Conservation (phyloP, 1,140 invertebrate genomes). For the Melipona quadrifasciata region DNA sequence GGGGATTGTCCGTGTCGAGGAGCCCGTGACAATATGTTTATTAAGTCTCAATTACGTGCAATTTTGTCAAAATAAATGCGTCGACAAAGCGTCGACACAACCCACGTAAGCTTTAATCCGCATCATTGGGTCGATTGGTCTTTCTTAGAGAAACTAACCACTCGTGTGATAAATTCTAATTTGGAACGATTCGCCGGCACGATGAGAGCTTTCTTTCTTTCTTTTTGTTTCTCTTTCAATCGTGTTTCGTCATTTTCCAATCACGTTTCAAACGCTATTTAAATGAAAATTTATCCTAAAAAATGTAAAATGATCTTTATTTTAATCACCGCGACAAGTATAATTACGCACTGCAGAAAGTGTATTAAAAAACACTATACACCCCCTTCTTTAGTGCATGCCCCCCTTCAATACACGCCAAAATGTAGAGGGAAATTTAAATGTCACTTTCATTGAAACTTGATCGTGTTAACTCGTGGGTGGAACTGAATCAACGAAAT, state of each 20-base stretch:
- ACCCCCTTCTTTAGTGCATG: too few relatives aligned
- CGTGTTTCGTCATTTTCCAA: too few relatives aligned
- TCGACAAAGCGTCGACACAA: constrained; percentile 20
- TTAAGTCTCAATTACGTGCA: constrained; percentile 34
- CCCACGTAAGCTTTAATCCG: constrained; percentile 36
- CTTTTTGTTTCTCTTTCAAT: background rate
- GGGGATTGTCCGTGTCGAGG: background rate
- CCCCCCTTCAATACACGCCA: background rate
- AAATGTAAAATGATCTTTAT: background rate
- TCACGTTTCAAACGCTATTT: background rate
- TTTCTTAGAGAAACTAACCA: constrained; percentile 44
- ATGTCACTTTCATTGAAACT: background rate
- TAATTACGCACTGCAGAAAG: background rate
- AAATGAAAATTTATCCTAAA: background rate
- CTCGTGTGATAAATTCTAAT: constrained; percentile 8
- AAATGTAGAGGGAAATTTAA: background rate
- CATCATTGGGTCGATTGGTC: constrained; percentile 55
- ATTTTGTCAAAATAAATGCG: constrained; percentile 43
- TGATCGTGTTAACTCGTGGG: background rate
- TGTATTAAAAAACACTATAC: background rate
- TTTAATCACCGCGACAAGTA: too few relatives aligned
- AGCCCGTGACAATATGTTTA: constrained; percentile 13
- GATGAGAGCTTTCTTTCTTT: background rate
- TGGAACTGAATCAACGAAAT: background rate
- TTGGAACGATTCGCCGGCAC: background rate